Evolutionary conservation across 2,888 invertebrate genomes (phyloP), one percentile per base, ranked within the genome.

Genomic region (Teleogryllus oceanicus): DNA sequence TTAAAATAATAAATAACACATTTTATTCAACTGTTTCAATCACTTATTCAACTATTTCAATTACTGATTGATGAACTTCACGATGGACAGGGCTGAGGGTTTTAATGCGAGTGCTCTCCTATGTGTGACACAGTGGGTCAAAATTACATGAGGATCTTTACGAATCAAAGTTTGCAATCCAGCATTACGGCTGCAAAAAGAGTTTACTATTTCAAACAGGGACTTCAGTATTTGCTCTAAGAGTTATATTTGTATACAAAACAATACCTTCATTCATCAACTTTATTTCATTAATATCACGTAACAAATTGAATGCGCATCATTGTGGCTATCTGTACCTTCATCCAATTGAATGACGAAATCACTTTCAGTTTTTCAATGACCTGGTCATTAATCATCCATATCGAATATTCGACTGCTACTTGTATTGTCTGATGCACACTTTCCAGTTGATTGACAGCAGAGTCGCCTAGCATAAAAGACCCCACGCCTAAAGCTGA

Each of bases 381-480:
- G 24, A 24, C 24, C 24, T 78, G 78, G 37, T 78, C 75, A 74
- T 78, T 78, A 74, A 20, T 78, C 51, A 49, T 10, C 78, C 16
- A 13, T 20, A 13, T 20, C 51, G 51, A 51, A 62, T 78, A 18
- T 16, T 49, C 21, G 78, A 78, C 74, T 74, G 50, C 78, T 78
- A 74, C 74, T 78, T 37, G 78, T 78, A 37, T 78, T 78, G 74
- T 24, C 21, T 24, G 78, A 24, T 74, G 74, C 2, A 78, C 37
- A 78, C 20, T 78, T 37, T 8, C 74, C 74, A 78, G 74, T 37
- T 74, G 11, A 5, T 78, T 78, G 74, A 2, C 8, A 49, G 78
- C 74, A 78, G 62, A 74, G 49, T 78, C 78, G 2, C 78, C 78
- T 74, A 78, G 74, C 78, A 78, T 78, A 74, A 78, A 50, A 51